These are phyloP conservation scores for Gnathonemus echidnorhynchus DNA, from an alignment of 2,113 vertebrate genomes.

Conservation along the genomic window DNA sequence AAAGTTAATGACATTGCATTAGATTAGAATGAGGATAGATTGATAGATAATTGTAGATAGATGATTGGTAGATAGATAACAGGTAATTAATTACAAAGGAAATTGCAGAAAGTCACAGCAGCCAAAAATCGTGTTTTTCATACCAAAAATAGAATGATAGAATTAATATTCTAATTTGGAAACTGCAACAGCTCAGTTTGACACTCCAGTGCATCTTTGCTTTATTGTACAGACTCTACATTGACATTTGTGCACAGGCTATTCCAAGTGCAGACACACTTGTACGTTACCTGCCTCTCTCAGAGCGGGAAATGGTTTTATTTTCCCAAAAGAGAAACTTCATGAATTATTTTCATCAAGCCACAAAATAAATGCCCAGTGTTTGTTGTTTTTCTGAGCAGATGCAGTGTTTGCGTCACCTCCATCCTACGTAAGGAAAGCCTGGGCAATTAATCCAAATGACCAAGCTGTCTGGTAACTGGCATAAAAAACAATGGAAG, in stretches of 20 bases:
- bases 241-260: neutral
- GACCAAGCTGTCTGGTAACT: neutral
- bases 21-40: neutral
- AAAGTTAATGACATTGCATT: neutral
- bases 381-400: neutral
- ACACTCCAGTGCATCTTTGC: neutral
- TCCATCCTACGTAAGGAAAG: neutral
- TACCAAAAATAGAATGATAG: neutral
- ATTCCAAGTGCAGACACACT: neutral
- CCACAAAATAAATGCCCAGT: neutral
- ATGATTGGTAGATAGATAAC: neutral
- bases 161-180: neutral
- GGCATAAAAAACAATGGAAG: neutral
- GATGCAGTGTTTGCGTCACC: neutral
- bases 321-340: neutral
- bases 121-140: neutral
- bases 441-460: neutral
- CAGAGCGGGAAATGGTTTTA: neutral
- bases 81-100: neutral
- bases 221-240: neutral
- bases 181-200: neutral
- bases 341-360: neutral
- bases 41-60: neutral
- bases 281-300: neutral
- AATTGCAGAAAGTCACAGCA: neutral